Evolutionary conservation across 2,797 vertebrate species (phyloP), one percentile per base, ranked within the genome.

Genomic region (Babyrousa celebensis): DNA sequence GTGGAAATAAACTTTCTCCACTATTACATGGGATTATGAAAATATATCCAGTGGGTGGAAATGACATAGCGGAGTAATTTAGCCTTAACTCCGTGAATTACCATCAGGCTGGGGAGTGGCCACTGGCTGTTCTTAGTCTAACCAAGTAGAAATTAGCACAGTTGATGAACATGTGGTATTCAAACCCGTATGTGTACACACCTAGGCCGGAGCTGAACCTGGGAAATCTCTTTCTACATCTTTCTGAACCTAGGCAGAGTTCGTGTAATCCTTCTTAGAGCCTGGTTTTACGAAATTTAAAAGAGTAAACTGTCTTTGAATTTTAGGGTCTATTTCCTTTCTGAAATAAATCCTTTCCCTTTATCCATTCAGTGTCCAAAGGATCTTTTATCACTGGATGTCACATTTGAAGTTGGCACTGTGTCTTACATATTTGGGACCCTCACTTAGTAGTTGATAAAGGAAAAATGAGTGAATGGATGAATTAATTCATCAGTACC

Each of bases 21-120:
- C 12, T 68, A 11, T 58, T 32, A 40, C 58, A 1, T 2, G 17
- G 43, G 15, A 36, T 70, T 62, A 25, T 83, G 79, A 85, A 85
- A 85, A 91, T 65, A 12, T 1, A 58, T 32, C 12, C 15, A 17
- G 25, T 27, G 6, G 5, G 71, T 36, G 15, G 29, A 52, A 63
- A 78, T 32, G 67, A 71, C 25, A 23, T 48, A 14, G 1, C 1
- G 48, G 16, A 52, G 1, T 48, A 65, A 52, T 11, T 67, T 62
- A 54, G 12, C n/a, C 29, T 1, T n/a, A 43, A 12, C 23, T 17
- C 23, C 1, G 1, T 7, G 20, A 56, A 54, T 67, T 87, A 67
- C 21, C 4, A 0, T 0, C 6, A 52, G 11, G 4, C 54, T 36
- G 1, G 0, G 10, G 8, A 70, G 18, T 12, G 48, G 11, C 58